These are phyloP conservation scores for Platyscapa corneri DNA, from an alignment of 1,140 invertebrate species.

Conservation along the genomic window DNA sequence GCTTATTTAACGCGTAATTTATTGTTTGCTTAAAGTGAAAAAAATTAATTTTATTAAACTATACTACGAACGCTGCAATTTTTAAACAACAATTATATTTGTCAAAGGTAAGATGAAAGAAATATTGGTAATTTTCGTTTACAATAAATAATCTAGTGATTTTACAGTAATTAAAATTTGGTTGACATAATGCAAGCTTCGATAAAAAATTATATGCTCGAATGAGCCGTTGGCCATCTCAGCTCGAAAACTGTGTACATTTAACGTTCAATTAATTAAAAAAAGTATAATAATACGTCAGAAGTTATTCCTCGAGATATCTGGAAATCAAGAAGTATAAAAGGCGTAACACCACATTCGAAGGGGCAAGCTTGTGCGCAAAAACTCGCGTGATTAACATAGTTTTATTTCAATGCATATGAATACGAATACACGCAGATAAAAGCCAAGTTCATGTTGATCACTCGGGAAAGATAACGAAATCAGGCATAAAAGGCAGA, in stretches of 20 bases:
- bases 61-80: no score
- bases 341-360: neutral
- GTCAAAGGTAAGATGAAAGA: no score
- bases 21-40: no score
- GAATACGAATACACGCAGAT: slow-evolving; percentile 19
- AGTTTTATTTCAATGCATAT: slow-evolving; percentile 41
- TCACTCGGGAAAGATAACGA: slow-evolving; percentile 36
- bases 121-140: no score
- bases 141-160: no score
- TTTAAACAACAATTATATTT: no score
- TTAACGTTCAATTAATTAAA: neutral
- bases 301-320: neutral
- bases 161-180: neutral
- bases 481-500: slow-evolving; percentile 57
- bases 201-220: no score
- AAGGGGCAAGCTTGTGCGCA: neutral
- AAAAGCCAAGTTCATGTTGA: slow-evolving; percentile 48
- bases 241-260: neutral
- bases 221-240: neutral
- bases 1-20: neutral
- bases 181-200: no score
- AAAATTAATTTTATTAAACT: no score
- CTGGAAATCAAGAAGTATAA: slow-evolving; percentile 14
- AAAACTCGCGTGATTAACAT: slow-evolving; percentile 40
- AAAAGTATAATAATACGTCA: neutral